Conservation (phyloP, 1,140 invertebrate species). For the Drosophila bipectinata region DNA sequence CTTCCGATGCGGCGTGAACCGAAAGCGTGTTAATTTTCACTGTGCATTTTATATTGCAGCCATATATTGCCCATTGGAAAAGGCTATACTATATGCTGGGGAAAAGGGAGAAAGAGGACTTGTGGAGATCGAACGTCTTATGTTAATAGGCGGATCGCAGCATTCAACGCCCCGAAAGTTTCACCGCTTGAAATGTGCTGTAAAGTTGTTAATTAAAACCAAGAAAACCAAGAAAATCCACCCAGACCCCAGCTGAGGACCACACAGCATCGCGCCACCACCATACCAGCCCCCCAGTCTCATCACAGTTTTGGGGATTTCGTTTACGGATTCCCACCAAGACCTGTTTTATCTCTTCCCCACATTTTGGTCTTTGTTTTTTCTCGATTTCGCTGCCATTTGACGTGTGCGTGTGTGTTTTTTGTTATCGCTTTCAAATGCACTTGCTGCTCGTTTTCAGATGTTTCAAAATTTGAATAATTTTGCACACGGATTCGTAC, state of each 20-base stretch:
- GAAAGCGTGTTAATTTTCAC: conserved; percentile 82
- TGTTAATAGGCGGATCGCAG: conserved; percentile 68
- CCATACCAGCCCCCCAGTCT: conserved; percentile 15
- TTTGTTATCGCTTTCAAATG: conserved; percentile 53
- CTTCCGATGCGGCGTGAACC: conserved; percentile 70
- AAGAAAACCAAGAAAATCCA: conserved; percentile 58
- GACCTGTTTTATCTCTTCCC: conserved; percentile 38
- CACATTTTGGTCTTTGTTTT: background rate
- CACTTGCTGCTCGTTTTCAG: conserved; percentile 45
- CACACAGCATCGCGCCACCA: conserved; percentile 26
- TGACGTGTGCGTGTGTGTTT: conserved; percentile 7
- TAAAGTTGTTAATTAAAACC: conserved; percentile 80
- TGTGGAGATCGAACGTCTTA: conserved; percentile 69
- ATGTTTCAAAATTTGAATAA: conserved; percentile 53
- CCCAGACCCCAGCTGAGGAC: conserved; percentile 48
- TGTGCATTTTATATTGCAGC: conserved; percentile 74
- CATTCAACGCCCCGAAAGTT: conserved; percentile 63
- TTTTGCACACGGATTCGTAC: conserved; percentile 49
- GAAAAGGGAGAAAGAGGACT: background rate
- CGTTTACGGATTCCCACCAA: conserved; percentile 58
- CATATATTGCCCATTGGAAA: conserved; percentile 36
- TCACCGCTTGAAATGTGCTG: conserved; percentile 73
- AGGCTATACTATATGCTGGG: background rate
- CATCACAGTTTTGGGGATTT: conserved; percentile 47
- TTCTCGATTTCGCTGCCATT: background rate